Evolutionary conservation across 92 coral and sea anemone species (phyloP).

Genomic region (Virgularia gustaviana): DNA sequence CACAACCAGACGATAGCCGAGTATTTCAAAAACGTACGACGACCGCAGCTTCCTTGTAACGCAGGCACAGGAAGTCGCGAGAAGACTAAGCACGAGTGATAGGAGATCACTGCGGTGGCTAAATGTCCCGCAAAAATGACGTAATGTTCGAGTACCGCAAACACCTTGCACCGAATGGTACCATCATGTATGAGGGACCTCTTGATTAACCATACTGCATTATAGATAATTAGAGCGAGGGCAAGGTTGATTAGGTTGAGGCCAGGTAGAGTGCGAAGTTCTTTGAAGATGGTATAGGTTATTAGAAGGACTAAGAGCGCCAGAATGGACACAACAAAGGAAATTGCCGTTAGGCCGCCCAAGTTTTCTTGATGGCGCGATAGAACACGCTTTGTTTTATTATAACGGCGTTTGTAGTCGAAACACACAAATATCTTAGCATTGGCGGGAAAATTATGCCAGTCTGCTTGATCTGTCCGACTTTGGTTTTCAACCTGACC

Average conservation of each 20-base stretch:
- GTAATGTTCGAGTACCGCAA: slow-evolving; percentile 36
- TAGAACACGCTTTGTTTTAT: background rate
- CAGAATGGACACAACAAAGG: slow-evolving; percentile 28
- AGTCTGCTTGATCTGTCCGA: too few relatives aligned
- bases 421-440: background rate
- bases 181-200: background rate
- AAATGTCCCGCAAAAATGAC: slow-evolving; percentile 8
- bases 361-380: background rate
- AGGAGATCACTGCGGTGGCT: slow-evolving; percentile 44
- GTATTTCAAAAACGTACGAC: slow-evolving; percentile 21
- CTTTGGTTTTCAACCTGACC: too few relatives aligned
- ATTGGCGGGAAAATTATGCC: background rate
- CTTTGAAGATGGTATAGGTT: slow-evolving; percentile 34
- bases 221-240: background rate
- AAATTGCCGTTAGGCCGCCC: slow-evolving; percentile 24
- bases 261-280: slow-evolving; percentile 46
- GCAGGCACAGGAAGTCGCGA: slow-evolving; percentile 6
- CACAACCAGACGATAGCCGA: slow-evolving; percentile 56
- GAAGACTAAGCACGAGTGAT: slow-evolving; percentile 39
- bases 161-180: background rate
- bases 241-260: slow-evolving; percentile 27
- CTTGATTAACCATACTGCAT: background rate
- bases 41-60: background rate
- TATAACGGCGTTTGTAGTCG: background rate
- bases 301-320: slow-evolving; percentile 20